Evolutionary conservation across 2,888 invertebrate genomes (phyloP).

Genomic region (Mythimna albipuncta): DNA sequence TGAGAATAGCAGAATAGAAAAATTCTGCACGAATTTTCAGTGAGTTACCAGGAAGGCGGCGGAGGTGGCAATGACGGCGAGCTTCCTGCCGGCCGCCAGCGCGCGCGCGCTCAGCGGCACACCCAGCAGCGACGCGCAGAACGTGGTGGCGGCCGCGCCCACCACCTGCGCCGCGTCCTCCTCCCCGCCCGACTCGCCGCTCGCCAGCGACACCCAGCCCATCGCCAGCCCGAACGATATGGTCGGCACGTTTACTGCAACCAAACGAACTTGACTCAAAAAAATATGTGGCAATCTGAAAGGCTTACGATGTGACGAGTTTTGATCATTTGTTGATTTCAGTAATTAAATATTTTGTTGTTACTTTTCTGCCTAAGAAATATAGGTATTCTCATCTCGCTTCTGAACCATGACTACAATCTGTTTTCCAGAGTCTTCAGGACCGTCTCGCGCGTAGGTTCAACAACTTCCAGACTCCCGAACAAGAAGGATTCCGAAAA

Average conservation of each 20-base stretch:
- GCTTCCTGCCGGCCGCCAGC: slow-evolving; percentile 73
- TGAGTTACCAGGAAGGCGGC: slow-evolving; percentile 73
- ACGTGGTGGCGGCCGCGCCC: slow-evolving; percentile 72
- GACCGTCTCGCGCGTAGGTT: no score
- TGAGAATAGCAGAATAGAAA: neutral
- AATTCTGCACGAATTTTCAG: neutral
- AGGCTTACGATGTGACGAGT: no score
- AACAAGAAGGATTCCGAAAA: no score
- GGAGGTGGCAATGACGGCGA: slow-evolving; percentile 76
- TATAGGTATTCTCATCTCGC: no score
- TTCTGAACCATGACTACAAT: no score
- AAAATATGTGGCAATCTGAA: no score
- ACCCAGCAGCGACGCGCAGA: slow-evolving; percentile 72
- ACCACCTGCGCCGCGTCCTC: slow-evolving; percentile 57
- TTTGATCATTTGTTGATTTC: no score
- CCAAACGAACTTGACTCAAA: neutral
- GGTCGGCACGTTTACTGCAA: slow-evolving; percentile 80
- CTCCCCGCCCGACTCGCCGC: slow-evolving; percentile 67
- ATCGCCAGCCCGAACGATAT: slow-evolving; percentile 80
- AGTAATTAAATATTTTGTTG: no score
- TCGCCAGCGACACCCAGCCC: slow-evolving; percentile 83
- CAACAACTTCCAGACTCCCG: no score
- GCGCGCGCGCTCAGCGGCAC: slow-evolving; percentile 78
- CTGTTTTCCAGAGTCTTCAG: no score
- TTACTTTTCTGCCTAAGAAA: no score